Base-by-base conservation (phyloP, 1,140 invertebrate species). In the Tetragnatha versicolor region DNA sequence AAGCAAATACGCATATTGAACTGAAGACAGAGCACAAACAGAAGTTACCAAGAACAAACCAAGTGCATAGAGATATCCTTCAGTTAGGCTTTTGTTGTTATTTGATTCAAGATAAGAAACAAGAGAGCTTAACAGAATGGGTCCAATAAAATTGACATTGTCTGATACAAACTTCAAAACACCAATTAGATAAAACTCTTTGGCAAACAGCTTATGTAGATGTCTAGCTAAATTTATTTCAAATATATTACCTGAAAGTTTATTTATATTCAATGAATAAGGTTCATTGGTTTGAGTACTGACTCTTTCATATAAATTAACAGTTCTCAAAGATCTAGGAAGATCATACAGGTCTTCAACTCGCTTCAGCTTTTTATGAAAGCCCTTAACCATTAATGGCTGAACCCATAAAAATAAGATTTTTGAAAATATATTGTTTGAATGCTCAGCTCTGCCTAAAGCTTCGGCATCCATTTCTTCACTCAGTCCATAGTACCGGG, bases 1-100 rank as follows among this genome's bases (percentile, higher is more conserved):
- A 88, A 98, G 92, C 65, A 90, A 88, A 88, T 96, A 98, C 83
- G 93, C 93, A 86, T 97, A 99, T 84, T 98, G 96, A 2, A 91
- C 89, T 81, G 91, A 92, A 81, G 91, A 93, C 45, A 98, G 86
- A 0, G 96, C 90, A 69, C 89, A 91, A 87, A 86, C 66, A 22
- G 89, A 84, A 6, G 88, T 85, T 1, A 84, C 78, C 31, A 85
- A 6, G 75, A 88, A 90, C 60, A 98, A 87, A 0, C 90, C 90
- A 29, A 86, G 85, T 10, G 94, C 94, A 86, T 95, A 97, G 2
- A 91, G 84, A 85, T 95, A 97, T 83, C 94, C 93, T 84, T 86
- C 82, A 49, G 87, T 47, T 39, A 91, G 85, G 33, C 20, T 7
- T 65, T 92, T 89, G 55, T 88, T 82, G 84, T 89, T 89, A 82